Conservation (phyloP, 2,888 invertebrate species). For the Parnassius glacialis region DNA sequence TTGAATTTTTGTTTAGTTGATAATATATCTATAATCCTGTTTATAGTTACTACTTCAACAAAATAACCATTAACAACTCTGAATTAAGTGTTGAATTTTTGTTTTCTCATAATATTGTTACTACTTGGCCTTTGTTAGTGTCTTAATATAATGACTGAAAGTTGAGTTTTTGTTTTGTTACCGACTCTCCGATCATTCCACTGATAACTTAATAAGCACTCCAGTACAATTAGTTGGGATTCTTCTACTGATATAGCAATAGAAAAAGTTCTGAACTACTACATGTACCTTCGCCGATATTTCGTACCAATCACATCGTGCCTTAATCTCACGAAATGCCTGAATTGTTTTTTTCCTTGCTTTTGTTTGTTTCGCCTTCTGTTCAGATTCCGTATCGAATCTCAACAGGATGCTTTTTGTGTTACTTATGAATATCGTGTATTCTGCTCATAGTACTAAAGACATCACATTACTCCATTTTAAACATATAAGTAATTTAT, state of each 20-base stretch:
- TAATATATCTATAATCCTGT: background rate
- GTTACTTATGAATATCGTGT: conserved; percentile 22
- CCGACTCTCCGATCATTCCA: conserved; percentile 14
- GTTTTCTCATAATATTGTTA: conserved; percentile 28
- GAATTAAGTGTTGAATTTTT: conserved; percentile 31
- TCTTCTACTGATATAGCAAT: conserved; percentile 11
- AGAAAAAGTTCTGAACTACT: conserved; percentile 22
- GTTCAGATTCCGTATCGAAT: conserved; percentile 46
- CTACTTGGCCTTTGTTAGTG: conserved; percentile 20
- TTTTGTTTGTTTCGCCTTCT: conserved; percentile 45
- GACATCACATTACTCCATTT: too few species aligned
- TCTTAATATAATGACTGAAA: conserved; percentile 22
- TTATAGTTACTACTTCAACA: too few species aligned
- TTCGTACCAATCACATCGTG: conserved; percentile 53
- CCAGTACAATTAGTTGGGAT: conserved; percentile 19
- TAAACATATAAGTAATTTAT: too few species aligned
- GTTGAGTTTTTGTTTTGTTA: conserved; percentile 31
- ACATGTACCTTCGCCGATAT: conserved; percentile 24
- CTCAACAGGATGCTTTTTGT: conserved; percentile 44
- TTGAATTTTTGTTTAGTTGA: conserved; percentile 37
- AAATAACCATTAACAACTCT: too few species aligned
- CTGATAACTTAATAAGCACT: conserved; percentile 22
- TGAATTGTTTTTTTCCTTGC: conserved; percentile 35
- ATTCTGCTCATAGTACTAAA: background rate
- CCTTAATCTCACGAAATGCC: conserved; percentile 67